phyloP scores from a whole-genome alignment of 2,888 invertebrate species.

The Orthosia cruda region DNA sequence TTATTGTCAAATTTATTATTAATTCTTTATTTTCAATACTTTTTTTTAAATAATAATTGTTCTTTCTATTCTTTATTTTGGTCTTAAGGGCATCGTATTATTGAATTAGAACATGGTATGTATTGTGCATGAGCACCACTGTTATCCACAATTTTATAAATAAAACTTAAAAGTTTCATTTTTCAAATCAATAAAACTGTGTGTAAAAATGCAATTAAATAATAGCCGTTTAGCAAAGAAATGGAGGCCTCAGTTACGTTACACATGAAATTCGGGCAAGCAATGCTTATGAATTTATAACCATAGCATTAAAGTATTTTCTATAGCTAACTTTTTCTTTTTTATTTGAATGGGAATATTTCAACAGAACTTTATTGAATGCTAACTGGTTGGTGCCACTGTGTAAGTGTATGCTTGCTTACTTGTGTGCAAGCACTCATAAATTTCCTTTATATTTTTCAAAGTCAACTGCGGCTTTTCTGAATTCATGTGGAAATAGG shows the following conservation, averaged over 20 bases:
- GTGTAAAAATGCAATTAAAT: neutral
- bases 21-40: no score
- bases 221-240: neutral
- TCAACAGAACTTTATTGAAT: constrained; percentile 16
- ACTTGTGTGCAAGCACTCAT: neutral
- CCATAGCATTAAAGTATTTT: neutral
- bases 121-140: neutral
- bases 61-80: neutral
- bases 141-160: no score
- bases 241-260: neutral
- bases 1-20: neutral
- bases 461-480: neutral
- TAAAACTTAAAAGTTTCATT: no score
- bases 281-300: neutral
- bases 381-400: neutral
- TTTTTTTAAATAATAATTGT: no score
- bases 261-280: neutral
- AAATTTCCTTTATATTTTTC: neutral
- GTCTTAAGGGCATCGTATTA: neutral
- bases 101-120: neutral
- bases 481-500: neutral
- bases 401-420: neutral
- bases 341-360: neutral
- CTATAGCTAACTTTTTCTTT: neutral
- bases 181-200: no score